Base-by-base conservation (phyloP, 2,888 invertebrate genomes). In the Camptogramma bilineatum region DNA sequence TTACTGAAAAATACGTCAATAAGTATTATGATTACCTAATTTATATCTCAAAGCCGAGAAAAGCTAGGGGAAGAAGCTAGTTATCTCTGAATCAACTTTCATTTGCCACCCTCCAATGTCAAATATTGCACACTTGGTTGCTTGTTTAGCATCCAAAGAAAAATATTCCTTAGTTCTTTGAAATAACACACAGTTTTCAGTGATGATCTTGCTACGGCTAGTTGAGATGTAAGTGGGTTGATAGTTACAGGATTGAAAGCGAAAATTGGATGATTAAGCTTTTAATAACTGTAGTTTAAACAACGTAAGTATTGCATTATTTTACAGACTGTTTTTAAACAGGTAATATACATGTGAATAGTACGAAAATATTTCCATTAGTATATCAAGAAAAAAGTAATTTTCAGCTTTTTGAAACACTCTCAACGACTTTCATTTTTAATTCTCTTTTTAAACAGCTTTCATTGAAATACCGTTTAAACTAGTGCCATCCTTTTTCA, bases 51-150 rank as follows among this genome's bases (percentile, higher is more conserved):
- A 39, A 13, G 10, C 34, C 34, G 10, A 39, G 34, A 13, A 13
- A 39, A 39, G 34, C 34, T 39, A 13, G 13, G 13, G 34, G 34
- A 39, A 13, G 2, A 28, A 13, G 77, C 80, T 78, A 85, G 85
- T 85, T 82, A 83, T 84, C 84, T 79, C 78, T 78, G 83, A 84
- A 84, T 84, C 82, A 82, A 82, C 83, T 82, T 82, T 81, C 84
- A 82, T 80, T 77, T 73, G 44, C 44, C 44, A 17, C 83, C 80
- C 84, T 78, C 74, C 69, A 72, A 73, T 77, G 77, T 78, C 69
- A 71, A 80, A 79, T 81, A 82, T 81, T 79, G 78, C 76, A 75
- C 80, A 79, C 72, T 79, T 76, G 67, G 71, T 71, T 73, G 73
- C 59, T 72, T 73, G 59, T 34, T 62, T 52, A 34, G 62, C 50